Evolutionary conservation across 2,888 invertebrate genomes (phyloP).

Genomic region (Acholoe squamosa): DNA sequence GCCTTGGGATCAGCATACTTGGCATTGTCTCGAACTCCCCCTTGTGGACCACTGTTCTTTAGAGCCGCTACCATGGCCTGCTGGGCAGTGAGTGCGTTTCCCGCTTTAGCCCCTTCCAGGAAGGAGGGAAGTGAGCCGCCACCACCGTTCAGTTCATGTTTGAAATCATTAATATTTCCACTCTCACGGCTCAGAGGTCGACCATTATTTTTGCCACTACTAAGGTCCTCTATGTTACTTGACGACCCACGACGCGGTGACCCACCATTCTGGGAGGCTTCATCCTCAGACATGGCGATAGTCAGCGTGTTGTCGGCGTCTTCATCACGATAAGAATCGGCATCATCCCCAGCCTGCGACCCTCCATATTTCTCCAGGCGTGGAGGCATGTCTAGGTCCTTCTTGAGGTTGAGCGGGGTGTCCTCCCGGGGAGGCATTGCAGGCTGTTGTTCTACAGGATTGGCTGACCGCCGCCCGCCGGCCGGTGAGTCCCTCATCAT

Average conservation of each 20-base stretch:
- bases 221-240: not conserved
- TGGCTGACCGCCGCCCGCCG: not conserved
- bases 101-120: not conserved
- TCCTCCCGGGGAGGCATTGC: slow-evolving; percentile 42
- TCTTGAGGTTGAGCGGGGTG: slow-evolving; percentile 57
- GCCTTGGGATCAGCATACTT: slow-evolving; percentile 57
- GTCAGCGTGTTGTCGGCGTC: slow-evolving; percentile 17
- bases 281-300: slow-evolving; percentile 35
- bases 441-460: not conserved
- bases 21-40: not conserved
- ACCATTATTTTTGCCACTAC: not conserved
- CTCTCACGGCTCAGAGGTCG: not conserved
- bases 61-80: slow-evolving; percentile 44
- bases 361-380: slow-evolving; percentile 53
- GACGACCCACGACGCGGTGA: not conserved
- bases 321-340: slow-evolving; percentile 16
- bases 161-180: not conserved
- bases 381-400: slow-evolving; percentile 44
- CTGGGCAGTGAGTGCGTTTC: not conserved
- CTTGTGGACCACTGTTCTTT: not conserved
- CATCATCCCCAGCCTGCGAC: not conserved
- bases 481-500: slow-evolving; percentile 9
- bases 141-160: slow-evolving; percentile 33
- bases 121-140: not conserved
- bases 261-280: slow-evolving; percentile 28